Evolutionary conservation across 2,797 vertebrate genomes (phyloP), one percentile per base, ranked within the genome.

Genomic region (Alcedo quadribrachys): DNA sequence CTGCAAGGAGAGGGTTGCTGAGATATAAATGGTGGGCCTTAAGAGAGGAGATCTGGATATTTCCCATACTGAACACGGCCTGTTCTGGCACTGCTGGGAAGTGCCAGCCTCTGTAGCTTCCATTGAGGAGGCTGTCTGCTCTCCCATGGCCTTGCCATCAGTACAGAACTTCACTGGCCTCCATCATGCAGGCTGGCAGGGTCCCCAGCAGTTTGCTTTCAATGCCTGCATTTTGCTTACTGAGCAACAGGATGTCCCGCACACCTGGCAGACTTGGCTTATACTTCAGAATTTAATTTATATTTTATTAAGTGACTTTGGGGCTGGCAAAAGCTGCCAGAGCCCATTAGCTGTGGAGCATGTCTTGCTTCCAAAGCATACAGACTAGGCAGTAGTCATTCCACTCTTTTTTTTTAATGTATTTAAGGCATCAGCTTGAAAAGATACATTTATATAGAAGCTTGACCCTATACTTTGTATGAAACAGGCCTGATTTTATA

Each of bases 261-360:
- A 1, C 69, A 93, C 92, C 92, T 90, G 86, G 69, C 58, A 94
- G 73, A 51, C 71, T 94, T 89, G 84, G 90, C 90, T 81, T 81
- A 69, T 79, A 50, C 60, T 90, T 90, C 19, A 63, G 87, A 80
- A 85, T 93, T 93, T 87, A 81, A 90, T 93, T 95, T 91, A 92
- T 67, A 90, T 92, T 95, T 94, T 94, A 92, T 93, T 94, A 94
- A 96, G 71, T 90, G 91, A 75, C 69, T 90, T 94, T 45, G 61
- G 37, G 40, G 27, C 63, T 92, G 81, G 55, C 66, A 88, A 76
- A 94, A 90, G 69, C 66, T 92, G 73, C 69, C 32, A 46, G 87
- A 89, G 60, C 40, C 51, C 69, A 67, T 94, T 94, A 90, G 53
- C 63, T 55, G 9, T 45, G 33, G 79, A 89, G 37, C 20, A 63